phyloP scores from a whole-genome alignment of 2,797 vertebrate species.

The Acestrorhynchus altus region DNA sequence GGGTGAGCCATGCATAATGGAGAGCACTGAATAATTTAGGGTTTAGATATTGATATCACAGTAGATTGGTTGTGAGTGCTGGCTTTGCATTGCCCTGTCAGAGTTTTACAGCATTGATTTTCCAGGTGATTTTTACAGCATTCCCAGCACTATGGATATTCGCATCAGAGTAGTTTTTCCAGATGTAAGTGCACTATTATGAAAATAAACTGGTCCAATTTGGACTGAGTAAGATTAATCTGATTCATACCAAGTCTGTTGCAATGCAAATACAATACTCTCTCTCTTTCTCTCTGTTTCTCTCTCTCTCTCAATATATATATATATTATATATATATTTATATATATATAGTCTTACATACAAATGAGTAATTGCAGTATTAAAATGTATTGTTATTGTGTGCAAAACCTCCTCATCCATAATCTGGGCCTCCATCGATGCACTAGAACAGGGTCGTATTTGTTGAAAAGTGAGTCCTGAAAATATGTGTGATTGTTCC shows the following conservation, averaged over 20 bases:
- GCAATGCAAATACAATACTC: too few relatives aligned
- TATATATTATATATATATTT: too few relatives aligned
- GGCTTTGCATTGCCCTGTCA: conserved; percentile 23
- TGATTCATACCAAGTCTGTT: too few relatives aligned
- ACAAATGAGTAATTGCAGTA: background rate
- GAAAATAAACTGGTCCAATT: background rate
- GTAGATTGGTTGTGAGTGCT: conserved; percentile 60
- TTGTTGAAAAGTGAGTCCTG: conserved; percentile 28
- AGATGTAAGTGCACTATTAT: background rate
- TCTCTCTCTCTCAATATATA: too few relatives aligned
- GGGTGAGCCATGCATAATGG: conserved; percentile 72
- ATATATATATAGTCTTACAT: too few relatives aligned
- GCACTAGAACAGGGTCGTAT: background rate
- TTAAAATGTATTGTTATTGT: background rate
- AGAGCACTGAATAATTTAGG: conserved; percentile 77
- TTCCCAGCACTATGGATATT: conserved; percentile 12
- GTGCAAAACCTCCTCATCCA: background rate
- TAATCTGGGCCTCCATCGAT: conserved; percentile 7
- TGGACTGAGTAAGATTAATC: background rate
- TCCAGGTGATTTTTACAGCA: conserved; percentile 22
- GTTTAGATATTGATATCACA: conserved; percentile 72
- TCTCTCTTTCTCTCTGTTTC: too few relatives aligned
- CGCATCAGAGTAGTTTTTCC: conserved; percentile 22
- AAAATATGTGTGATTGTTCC: conserved; percentile 28
- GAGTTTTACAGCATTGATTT: conserved; percentile 36